These are phyloP conservation scores for Sigmodon hispidus DNA, from an alignment of 2,113 vertebrate species.

Conservation along the genomic window DNA sequence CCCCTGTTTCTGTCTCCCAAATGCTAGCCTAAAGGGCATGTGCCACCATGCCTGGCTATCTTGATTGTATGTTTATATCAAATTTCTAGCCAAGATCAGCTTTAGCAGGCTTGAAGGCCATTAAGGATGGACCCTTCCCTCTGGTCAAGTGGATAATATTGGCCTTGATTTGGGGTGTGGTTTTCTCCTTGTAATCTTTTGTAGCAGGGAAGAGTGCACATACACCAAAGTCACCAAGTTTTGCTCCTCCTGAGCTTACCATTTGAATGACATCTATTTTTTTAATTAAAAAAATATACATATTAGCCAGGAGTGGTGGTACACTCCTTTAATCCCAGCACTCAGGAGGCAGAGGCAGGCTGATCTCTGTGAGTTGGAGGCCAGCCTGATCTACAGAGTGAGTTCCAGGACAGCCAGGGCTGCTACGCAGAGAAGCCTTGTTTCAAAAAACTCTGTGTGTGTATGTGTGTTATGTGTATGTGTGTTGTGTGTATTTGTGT, in stretches of 20 bases:
- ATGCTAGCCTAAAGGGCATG: no score
- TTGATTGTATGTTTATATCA: not conserved
- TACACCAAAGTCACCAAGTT: not conserved
- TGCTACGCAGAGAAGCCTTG: no score
- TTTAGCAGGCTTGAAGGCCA: not conserved
- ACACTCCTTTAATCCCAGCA: no score
- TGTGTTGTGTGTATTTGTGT: no score
- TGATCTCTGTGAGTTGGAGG: no score
- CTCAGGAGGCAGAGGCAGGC: no score
- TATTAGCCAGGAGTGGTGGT: no score
- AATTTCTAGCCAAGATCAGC: not conserved
- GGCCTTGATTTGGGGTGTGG: not conserved
- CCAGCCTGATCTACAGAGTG: no score
- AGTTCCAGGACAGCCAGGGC: no score
- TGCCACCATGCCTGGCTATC: no score
- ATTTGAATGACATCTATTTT: not conserved
- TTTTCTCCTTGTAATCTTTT: not conserved
- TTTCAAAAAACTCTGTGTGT: no score
- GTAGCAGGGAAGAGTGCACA: not conserved
- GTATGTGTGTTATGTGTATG: no score
- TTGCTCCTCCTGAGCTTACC: not conserved
- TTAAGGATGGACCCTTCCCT: not conserved
- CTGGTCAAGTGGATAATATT: not conserved
- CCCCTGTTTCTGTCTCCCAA: not conserved
- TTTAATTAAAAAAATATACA: not conserved